Percentiles rank a stretch among this genome's conserved stretches.
phyloP scores from a whole-genome alignment of 1,140 invertebrate species.

The Periplaneta americana region DNA sequence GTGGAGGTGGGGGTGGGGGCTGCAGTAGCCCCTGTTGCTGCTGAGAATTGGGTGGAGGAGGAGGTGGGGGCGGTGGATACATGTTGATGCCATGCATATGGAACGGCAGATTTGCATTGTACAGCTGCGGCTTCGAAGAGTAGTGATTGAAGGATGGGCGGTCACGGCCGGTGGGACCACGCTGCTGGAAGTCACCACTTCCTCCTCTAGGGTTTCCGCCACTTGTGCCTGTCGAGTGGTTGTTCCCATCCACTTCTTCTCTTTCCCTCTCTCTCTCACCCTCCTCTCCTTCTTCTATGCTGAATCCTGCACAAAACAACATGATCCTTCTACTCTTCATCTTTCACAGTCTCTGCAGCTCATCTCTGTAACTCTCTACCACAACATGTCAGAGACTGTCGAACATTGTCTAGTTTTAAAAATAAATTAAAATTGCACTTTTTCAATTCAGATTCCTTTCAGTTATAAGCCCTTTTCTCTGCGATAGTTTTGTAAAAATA shows the following conservation, averaged over 20 bases:
- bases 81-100: slow-evolving; percentile 22
- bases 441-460: no score
- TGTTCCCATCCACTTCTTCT: not conserved
- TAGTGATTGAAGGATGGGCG: slow-evolving; percentile 25
- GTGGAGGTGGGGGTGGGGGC: not conserved
- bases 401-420: no score
- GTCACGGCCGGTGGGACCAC: not conserved
- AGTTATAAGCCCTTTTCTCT: no score
- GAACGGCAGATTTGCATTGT: slow-evolving; percentile 22
- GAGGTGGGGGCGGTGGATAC: slow-evolving; percentile 24
- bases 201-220: not conserved
- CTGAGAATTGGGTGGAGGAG: slow-evolving; percentile 15
- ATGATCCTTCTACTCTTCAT: not conserved
- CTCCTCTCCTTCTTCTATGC: not conserved
- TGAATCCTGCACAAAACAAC: not conserved
- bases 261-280: not conserved
- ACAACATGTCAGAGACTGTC: no score
- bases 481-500: no score
- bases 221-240: not conserved
- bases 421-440: no score
- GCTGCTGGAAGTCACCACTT: not conserved
- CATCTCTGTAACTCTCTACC: no score
- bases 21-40: slow-evolving; percentile 12
- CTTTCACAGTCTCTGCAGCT: no score
- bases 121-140: slow-evolving; percentile 23